phyloP scores from a whole-genome alignment of 2,113 vertebrate genomes.

The Prunella himalayana region DNA sequence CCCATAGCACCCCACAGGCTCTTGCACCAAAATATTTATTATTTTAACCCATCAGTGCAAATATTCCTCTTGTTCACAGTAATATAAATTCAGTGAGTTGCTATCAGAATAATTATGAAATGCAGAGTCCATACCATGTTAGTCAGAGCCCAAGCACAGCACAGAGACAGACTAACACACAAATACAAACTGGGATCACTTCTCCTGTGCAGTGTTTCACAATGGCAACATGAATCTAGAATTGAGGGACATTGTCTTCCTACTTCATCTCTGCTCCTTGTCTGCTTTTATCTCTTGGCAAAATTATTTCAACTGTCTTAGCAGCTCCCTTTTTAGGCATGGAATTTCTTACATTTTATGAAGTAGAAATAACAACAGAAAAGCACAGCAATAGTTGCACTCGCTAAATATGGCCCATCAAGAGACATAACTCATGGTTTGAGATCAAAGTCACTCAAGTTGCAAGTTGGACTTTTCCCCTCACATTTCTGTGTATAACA shows the following conservation, averaged over 20 bases:
- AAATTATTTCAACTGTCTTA: not conserved
- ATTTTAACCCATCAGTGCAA: not conserved
- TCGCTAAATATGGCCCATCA: not conserved
- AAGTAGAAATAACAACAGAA: not conserved
- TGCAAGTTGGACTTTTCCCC: not conserved
- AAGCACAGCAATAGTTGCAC: not conserved
- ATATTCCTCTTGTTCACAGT: not conserved
- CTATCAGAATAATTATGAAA: not conserved
- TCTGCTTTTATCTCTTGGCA: not conserved
- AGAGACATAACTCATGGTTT: not conserved
- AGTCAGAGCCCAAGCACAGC: not conserved
- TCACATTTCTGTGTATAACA: not conserved
- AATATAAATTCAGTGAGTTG: not conserved
- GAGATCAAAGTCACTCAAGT: not conserved
- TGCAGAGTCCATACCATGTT: not conserved
- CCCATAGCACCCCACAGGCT: not conserved
- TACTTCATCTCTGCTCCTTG: not conserved
- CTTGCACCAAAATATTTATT: not conserved
- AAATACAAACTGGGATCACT: not conserved
- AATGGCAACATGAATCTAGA: rapidly evolving
- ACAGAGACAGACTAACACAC: not conserved
- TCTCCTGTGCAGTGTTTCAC: not conserved
- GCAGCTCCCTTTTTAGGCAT: not conserved
- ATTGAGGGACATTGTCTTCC: not conserved
- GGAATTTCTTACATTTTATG: not conserved